A percentile compares a stretch with the other conserved stretches of the same genome.
Evolutionary conservation across 1,140 invertebrate genomes (phyloP).

Genomic region (Drusus annulatus): DNA sequence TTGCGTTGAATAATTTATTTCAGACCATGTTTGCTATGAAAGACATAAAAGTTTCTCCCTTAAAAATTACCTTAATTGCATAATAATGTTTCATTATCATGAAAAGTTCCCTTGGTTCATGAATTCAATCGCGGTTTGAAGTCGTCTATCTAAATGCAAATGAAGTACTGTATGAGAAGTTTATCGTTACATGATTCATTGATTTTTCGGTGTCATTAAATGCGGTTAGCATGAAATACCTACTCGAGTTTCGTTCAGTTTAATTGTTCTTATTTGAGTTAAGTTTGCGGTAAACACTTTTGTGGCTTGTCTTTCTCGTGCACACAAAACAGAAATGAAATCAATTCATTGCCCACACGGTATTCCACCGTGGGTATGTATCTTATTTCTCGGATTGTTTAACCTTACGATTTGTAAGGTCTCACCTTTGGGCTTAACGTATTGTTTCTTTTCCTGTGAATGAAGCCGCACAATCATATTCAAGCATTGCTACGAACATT

Average conservation of each 20-base stretch:
- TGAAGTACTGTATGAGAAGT: no score
- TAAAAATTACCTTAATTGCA: slow-evolving; percentile 43
- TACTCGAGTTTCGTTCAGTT: background rate
- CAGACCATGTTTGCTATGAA: slow-evolving; percentile 8
- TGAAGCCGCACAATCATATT: slow-evolving; percentile 55
- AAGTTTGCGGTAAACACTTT: slow-evolving; percentile 41
- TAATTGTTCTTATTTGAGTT: background rate
- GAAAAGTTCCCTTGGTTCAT: slow-evolving; percentile 6
- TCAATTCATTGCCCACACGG: background rate
- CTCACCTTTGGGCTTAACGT: slow-evolving; percentile 54
- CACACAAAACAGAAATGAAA: slow-evolving; percentile 2
- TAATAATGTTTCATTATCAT: slow-evolving; percentile 27
- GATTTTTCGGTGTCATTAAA: background rate
- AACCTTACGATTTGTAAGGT: slow-evolving; percentile 60
- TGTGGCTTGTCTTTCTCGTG: slow-evolving; percentile 11
- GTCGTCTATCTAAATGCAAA: no score
- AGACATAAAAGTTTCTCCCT: background rate
- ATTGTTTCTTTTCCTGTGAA: slow-evolving; percentile 53
- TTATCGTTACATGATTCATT: no score
- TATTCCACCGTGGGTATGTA: slow-evolving; percentile 28
- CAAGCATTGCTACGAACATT: background rate
- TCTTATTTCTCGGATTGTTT: slow-evolving; percentile 59
- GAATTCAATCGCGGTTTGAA: background rate
- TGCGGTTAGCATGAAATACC: background rate
- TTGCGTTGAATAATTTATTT: slow-evolving; percentile 52